Evolutionary conservation across 2,113 vertebrate genomes (phyloP).

Genomic region (Leucoraja erinaceus): DNA sequence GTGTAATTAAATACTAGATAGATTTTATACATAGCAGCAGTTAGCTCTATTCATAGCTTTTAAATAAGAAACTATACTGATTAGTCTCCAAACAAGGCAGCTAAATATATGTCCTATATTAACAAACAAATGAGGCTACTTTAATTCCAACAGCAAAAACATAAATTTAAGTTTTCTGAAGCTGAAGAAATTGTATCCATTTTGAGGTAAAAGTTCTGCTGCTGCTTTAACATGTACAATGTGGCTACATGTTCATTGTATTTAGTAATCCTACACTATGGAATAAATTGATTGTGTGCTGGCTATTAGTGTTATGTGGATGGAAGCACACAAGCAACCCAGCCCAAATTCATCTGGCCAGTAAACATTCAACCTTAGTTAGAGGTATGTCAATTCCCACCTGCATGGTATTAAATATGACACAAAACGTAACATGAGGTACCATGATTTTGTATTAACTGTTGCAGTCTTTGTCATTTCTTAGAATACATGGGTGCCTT

Average conservation of each 20-base stretch:
- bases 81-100: not conserved
- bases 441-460: not conserved
- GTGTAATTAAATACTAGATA: not conserved
- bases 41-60: not conserved
- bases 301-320: not conserved
- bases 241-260: not conserved
- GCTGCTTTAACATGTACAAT: not conserved
- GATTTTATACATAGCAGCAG: not conserved
- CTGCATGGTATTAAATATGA: not conserved
- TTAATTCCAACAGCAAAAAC: not conserved
- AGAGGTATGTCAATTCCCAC: not conserved
- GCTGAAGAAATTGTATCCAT: not conserved
- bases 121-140: not conserved
- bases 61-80: not conserved
- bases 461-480: not conserved
- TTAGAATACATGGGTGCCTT: not conserved
- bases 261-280: not conserved
- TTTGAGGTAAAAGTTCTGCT: not conserved
- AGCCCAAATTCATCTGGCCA: not conserved
- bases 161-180: not conserved
- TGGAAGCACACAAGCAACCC: not conserved
- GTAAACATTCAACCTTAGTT: not conserved
- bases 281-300: not conserved
- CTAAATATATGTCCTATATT: not conserved
- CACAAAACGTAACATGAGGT: not conserved